Conservation (phyloP, 2,888 invertebrate genomes). For the Diplazon laetatorius region DNA sequence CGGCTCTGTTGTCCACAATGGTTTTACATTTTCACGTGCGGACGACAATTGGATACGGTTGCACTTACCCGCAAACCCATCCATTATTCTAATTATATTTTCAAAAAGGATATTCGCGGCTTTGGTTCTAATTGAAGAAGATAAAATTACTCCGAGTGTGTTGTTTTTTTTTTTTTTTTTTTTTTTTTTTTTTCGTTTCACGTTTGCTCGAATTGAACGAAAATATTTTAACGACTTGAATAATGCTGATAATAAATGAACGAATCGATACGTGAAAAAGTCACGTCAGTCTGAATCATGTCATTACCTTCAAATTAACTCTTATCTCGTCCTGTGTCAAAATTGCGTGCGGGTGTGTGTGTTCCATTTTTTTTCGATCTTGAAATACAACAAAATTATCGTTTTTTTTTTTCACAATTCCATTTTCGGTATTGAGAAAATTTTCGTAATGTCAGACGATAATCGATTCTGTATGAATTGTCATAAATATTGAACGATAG, state of each 20-base stretch:
- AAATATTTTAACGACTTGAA: conserved; percentile 39
- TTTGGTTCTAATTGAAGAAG: conserved; percentile 31
- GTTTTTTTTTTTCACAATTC: conserved; percentile 1
- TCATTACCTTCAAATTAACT: conserved; percentile 19
- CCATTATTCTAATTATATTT: conserved; percentile 63
- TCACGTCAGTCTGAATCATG: conserved; percentile 19
- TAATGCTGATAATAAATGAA: conserved; percentile 34
- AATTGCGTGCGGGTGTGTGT: no score
- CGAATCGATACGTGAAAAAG: conserved; percentile 18
- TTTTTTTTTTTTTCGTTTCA: neutral
- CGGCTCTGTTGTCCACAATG: conserved; percentile 59
- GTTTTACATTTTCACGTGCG: conserved; percentile 72
- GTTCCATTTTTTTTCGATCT: conserved; percentile 49
- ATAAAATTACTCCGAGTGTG: neutral
- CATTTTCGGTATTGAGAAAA: conserved; percentile 8
- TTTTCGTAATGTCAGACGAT: conserved; percentile 13
- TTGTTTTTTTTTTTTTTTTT: neutral
- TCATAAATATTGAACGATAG: conserved; percentile 21
- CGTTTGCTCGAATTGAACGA: no score
- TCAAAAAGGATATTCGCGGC: conserved; percentile 30
- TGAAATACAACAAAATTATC: conserved; percentile 32
- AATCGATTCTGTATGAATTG: conserved; percentile 29
- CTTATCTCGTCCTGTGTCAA: neutral
- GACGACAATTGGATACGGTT: conserved; percentile 69
- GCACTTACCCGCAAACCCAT: conserved; percentile 30